phyloP scores from a whole-genome alignment of 2,888 invertebrate species.

The Nomada goodeniana region DNA sequence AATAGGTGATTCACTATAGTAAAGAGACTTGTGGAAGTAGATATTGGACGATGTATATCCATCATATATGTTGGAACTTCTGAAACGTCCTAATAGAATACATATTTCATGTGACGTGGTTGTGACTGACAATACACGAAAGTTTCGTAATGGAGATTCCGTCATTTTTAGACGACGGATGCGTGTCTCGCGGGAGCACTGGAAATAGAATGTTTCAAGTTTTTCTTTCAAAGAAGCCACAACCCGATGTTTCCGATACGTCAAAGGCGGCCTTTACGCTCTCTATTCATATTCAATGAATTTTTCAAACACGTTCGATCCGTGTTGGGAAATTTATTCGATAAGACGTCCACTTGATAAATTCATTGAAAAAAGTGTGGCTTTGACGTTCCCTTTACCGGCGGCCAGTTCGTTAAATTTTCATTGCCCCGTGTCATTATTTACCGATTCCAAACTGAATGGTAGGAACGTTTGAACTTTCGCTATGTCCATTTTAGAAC shows the following conservation, averaged over 20 bases:
- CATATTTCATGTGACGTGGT: background rate
- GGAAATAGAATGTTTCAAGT: constrained; percentile 50
- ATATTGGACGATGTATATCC: background rate
- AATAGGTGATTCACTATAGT: background rate
- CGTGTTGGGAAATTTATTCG: background rate
- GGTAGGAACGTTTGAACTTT: background rate
- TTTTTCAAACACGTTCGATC: background rate
- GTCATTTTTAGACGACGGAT: constrained; percentile 42
- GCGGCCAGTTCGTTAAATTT: background rate
- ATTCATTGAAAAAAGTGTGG: background rate
- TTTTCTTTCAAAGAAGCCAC: constrained; percentile 11
- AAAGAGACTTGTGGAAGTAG: background rate
- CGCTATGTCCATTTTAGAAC: background rate
- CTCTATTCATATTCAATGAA: background rate
- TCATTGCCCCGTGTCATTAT: background rate
- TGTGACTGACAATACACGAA: constrained; percentile 20
- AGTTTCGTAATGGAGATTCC: constrained; percentile 27
- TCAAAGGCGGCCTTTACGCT: background rate
- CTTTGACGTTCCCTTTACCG: background rate
- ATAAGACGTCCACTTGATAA: background rate
- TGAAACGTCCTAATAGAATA: background rate
- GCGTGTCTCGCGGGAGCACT: constrained; percentile 7
- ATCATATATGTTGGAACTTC: background rate
- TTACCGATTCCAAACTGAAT: background rate
- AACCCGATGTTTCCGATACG: background rate